A percentile compares a stretch with the other conserved stretches of the same genome.
Evolutionary conservation across 2,888 invertebrate species (phyloP).

Genomic region (Tinea trinotella): DNA sequence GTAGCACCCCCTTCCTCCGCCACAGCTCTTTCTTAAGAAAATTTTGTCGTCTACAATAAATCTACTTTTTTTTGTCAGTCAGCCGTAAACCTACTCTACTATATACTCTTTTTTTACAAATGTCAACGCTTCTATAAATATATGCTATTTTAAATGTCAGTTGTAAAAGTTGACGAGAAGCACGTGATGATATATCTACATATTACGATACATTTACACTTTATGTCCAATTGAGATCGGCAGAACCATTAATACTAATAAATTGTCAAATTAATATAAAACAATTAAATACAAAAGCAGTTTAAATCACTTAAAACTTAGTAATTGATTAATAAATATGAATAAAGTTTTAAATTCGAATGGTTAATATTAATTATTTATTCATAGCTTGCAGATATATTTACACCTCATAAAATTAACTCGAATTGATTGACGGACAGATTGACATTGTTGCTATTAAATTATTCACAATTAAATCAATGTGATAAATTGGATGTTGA

Average conservation of each 20-base stretch:
- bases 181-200: background rate
- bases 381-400: slow-evolving; percentile 5
- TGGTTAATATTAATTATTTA: slow-evolving; percentile 7
- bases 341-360: background rate
- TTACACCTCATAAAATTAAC: slow-evolving; percentile 9
- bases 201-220: background rate
- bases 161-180: background rate
- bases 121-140: slow-evolving; percentile 11
- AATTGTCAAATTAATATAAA: too few species aligned
- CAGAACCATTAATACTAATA: too few species aligned
- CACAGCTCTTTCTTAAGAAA: slow-evolving; percentile 21
- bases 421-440: background rate
- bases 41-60: slow-evolving; percentile 38
- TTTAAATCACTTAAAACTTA: too few species aligned
- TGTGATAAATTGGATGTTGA: background rate
- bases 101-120: background rate
- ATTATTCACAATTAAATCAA: slow-evolving; percentile 2
- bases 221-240: background rate
- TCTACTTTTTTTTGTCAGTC: background rate
- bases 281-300: too few species aligned
- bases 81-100: slow-evolving; percentile 1
- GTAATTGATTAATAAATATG: background rate
- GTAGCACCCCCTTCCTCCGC: slow-evolving; percentile 25
- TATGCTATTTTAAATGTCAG: background rate
- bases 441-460: slow-evolving; percentile 3